Evolutionary conservation across 2,888 invertebrate species (phyloP).

Genomic region (Hipparchia semele): DNA sequence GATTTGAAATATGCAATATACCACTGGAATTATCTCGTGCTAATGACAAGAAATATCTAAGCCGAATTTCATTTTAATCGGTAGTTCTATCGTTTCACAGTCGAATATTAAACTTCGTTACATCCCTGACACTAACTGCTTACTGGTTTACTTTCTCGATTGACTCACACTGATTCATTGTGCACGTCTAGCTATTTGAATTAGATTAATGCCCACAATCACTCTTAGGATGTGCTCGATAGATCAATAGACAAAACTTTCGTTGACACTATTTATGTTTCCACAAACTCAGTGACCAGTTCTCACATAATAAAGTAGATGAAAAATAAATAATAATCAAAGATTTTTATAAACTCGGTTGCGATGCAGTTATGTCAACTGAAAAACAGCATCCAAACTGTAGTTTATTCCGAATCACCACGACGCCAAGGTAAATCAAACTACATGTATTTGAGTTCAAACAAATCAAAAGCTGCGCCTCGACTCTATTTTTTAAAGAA

Average conservation of each 20-base stretch:
- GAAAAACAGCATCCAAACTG: too few species aligned
- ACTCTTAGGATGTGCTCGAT: slow-evolving; percentile 57
- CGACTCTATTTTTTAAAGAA: too few species aligned
- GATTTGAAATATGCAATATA: too few species aligned
- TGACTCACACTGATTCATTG: slow-evolving; percentile 80
- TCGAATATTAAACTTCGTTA: slow-evolving; percentile 10
- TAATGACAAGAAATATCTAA: neutral
- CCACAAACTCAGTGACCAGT: neutral
- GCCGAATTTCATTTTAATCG: neutral
- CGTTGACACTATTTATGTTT: slow-evolving; percentile 32
- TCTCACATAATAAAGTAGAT: neutral
- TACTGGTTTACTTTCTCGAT: slow-evolving; percentile 82
- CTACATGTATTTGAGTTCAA: too few species aligned
- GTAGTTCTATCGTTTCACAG: neutral
- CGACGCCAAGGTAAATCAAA: too few species aligned
- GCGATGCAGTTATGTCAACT: too few species aligned
- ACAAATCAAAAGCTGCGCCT: too few species aligned
- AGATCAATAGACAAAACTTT: slow-evolving; percentile 53
- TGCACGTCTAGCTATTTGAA: slow-evolving; percentile 71
- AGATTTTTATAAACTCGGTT: neutral
- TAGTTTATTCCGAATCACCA: too few species aligned
- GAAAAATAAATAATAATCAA: neutral
- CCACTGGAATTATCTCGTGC: too few species aligned
- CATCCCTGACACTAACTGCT: slow-evolving; percentile 47
- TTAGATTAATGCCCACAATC: slow-evolving; percentile 73